Percentiles rank a stretch among this genome's conserved stretches.
These are phyloP conservation scores for Acronicta aceris DNA, from an alignment of 2,888 invertebrate genomes.

Conservation along the genomic window DNA sequence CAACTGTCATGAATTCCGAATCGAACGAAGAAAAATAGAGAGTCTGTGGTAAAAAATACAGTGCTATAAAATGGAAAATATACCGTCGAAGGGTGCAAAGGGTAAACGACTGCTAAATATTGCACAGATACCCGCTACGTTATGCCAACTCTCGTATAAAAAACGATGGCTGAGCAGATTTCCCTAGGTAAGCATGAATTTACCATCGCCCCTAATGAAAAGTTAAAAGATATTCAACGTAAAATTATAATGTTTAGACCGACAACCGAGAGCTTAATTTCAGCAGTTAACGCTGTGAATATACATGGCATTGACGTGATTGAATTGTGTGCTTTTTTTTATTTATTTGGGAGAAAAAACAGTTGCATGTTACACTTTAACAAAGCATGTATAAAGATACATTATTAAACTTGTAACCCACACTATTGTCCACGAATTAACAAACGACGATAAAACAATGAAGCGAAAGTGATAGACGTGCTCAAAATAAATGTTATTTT, in stretches of 20 bases:
- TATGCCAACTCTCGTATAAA: slow-evolving; percentile 38
- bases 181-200: slow-evolving; percentile 69
- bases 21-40: slow-evolving; percentile 16
- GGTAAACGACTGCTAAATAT: slow-evolving; percentile 55
- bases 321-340: no score
- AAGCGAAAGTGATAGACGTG: no score
- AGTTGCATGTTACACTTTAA: not conserved
- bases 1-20: slow-evolving; percentile 24
- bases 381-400: no score
- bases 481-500: no score
- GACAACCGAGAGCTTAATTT: slow-evolving; percentile 14
- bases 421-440: no score
- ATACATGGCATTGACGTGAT: not conserved
- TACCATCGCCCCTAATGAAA: slow-evolving; percentile 57
- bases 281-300: slow-evolving; percentile 7
- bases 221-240: slow-evolving; percentile 49
- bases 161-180: slow-evolving; percentile 59
- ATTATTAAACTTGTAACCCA: no score
- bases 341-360: no score
- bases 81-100: slow-evolving; percentile 26
- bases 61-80: slow-evolving; percentile 23
- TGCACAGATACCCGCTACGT: slow-evolving; percentile 40
- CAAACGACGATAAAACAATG: no score
- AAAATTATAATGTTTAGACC: slow-evolving; percentile 43
- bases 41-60: slow-evolving; percentile 18